A percentile compares a stretch with the other conserved stretches of the same genome.
Conservation (phyloP, 2,113 vertebrate genomes). For the Rhabdomys dilectus region DNA sequence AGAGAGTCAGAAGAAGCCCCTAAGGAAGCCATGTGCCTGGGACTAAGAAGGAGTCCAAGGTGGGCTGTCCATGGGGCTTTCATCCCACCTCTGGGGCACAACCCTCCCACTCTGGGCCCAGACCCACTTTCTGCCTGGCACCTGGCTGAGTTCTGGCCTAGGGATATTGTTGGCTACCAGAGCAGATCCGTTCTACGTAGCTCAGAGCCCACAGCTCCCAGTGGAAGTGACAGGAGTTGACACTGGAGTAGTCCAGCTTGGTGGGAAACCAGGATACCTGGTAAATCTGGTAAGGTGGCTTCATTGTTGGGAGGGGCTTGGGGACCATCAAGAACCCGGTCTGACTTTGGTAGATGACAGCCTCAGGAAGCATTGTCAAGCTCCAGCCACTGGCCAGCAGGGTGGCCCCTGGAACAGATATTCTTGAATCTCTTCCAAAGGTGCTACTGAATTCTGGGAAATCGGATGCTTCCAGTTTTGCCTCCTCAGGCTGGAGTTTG, state of each 20-base stretch:
- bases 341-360: not conserved
- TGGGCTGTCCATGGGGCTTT: not conserved
- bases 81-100: not conserved
- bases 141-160: not conserved
- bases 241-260: not conserved
- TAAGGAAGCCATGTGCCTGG: not conserved
- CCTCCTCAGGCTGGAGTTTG: not conserved
- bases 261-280: not conserved
- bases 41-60: not conserved
- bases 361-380: not conserved
- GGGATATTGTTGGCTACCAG: not conserved
- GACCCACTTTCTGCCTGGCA: not conserved
- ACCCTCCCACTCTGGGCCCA: not conserved
- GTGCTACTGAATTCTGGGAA: constrained; percentile 46
- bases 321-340: not conserved
- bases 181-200: not conserved
- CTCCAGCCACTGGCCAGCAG: not conserved
- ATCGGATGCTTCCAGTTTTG: constrained; percentile 31
- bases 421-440: not conserved
- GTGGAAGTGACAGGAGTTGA: not conserved
- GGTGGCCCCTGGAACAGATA: not conserved
- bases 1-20: not conserved
- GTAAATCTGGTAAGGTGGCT: not conserved
- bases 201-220: not conserved
- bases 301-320: not conserved